These are phyloP conservation scores for Chrysochloris asiatica DNA, from an alignment of 2,113 vertebrate genomes.

Conservation along the genomic window DNA sequence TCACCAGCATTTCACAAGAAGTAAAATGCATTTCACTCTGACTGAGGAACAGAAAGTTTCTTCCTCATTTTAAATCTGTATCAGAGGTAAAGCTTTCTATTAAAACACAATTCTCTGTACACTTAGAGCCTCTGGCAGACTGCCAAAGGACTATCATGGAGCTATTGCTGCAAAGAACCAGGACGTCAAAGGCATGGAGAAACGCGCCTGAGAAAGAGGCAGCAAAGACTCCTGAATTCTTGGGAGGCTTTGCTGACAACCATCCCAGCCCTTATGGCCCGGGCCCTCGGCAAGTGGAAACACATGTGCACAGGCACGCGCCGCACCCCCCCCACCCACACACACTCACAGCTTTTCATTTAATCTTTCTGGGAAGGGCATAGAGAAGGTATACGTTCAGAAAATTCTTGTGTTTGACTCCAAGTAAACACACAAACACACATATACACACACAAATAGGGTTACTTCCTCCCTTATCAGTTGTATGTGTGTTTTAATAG, in stretches of 20 bases:
- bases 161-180: constrained; percentile 35
- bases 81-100: constrained; percentile 79
- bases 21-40: constrained; percentile 73
- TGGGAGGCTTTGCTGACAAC: background rate
- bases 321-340: background rate
- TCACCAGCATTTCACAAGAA: constrained; percentile 74
- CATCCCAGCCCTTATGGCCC: background rate
- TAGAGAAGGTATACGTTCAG: background rate
- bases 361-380: background rate
- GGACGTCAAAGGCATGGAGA: constrained; percentile 4
- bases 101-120: constrained; percentile 72
- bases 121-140: constrained; percentile 66
- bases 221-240: background rate
- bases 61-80: constrained; percentile 75
- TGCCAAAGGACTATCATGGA: constrained; percentile 65
- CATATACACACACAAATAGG: background rate
- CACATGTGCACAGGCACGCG: background rate
- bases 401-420: constrained; percentile 9
- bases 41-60: constrained; percentile 76
- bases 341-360: background rate
- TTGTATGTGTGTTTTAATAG: background rate
- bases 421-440: too few relatives aligned
- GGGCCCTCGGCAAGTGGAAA: background rate
- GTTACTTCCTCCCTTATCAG: background rate
- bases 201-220: background rate